Conservation (phyloP, 2,113 vertebrate genomes). For the Glareola pratincola region DNA sequence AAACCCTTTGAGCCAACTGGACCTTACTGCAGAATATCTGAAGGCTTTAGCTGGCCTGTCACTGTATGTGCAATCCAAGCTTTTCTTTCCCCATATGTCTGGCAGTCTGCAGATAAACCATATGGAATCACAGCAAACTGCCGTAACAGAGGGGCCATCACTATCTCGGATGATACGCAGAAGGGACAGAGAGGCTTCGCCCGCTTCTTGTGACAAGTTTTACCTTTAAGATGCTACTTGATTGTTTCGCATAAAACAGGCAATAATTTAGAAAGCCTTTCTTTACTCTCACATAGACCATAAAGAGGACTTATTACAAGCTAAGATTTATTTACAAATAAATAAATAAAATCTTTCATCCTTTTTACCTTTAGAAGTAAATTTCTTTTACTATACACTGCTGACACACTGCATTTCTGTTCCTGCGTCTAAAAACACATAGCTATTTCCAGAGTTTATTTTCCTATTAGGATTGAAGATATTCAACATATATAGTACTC, state of each 20-base stretch:
- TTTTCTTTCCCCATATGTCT: slow-evolving; percentile 51
- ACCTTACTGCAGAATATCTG: slow-evolving; percentile 43
- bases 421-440: neutral
- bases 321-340: slow-evolving; percentile 65
- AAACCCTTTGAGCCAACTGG: slow-evolving; percentile 46
- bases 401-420: neutral
- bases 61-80: slow-evolving; percentile 12
- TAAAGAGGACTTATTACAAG: slow-evolving; percentile 45
- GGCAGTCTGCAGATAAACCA: slow-evolving; percentile 76
- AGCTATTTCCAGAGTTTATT: neutral
- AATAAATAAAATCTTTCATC: neutral
- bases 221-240: slow-evolving; percentile 64
- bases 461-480: neutral
- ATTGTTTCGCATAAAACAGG: slow-evolving; percentile 53
- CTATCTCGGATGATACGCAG: slow-evolving; percentile 46
- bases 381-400: neutral
- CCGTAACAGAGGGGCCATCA: slow-evolving; percentile 54
- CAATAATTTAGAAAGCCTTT: slow-evolving; percentile 58
- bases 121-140: slow-evolving; percentile 67
- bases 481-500: neutral
- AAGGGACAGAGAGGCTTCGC: slow-evolving; percentile 66
- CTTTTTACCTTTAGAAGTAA: slow-evolving; percentile 15
- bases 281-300: slow-evolving; percentile 26
- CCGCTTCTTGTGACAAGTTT: slow-evolving; percentile 48
- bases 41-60: slow-evolving; percentile 25